These are phyloP conservation scores for Avahi laniger DNA, from an alignment of 2,797 vertebrate genomes.

Conservation along the genomic window DNA sequence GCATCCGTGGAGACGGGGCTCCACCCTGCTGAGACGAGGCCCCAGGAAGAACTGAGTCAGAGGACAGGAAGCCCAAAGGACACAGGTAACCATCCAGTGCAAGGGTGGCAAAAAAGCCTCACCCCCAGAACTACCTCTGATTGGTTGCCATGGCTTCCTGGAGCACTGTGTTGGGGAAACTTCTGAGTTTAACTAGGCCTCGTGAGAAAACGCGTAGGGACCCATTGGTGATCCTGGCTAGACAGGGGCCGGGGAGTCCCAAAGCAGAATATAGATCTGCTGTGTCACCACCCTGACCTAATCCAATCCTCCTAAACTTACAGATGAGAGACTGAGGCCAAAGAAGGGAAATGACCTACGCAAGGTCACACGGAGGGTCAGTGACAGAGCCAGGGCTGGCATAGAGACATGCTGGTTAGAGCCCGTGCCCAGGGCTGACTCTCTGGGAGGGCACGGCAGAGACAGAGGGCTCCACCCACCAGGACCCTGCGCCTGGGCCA, in stretches of 20 bases:
- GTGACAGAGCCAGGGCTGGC: background rate
- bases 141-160: background rate
- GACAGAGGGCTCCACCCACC: background rate
- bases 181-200: background rate
- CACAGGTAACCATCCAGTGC: background rate
- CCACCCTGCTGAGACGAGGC: background rate
- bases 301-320: background rate
- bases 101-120: background rate
- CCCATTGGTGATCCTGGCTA: background rate
- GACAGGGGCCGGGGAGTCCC: background rate
- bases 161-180: accelerated
- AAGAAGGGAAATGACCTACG: background rate
- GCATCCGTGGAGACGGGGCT: accelerated
- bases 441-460: background rate
- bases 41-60: background rate
- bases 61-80: background rate
- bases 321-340: background rate
- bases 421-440: background rate
- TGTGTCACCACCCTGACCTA: background rate
- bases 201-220: background rate
- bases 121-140: background rate
- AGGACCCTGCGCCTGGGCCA: background rate
- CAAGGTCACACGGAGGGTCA: background rate
- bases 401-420: background rate
- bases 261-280: too few species aligned